A percentile compares a stretch with the other conserved stretches of the same genome.
Evolutionary conservation across 2,113 vertebrate genomes (phyloP).

Genomic region (Hippocampus mohnikei): DNA sequence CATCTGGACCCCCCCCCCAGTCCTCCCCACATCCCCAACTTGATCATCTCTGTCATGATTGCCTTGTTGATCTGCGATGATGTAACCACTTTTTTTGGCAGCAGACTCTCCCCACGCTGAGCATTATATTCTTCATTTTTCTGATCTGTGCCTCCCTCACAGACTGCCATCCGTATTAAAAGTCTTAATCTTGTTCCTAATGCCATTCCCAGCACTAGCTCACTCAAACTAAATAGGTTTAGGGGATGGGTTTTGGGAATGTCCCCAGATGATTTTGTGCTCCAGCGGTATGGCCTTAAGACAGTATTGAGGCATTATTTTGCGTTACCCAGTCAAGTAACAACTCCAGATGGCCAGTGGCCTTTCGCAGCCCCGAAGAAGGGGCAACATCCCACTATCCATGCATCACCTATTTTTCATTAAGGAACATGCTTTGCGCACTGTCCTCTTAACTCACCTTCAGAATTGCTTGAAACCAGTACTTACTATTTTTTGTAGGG

Average conservation of each 20-base stretch:
- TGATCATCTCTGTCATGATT: constrained; percentile 59
- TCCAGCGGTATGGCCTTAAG: constrained; percentile 19
- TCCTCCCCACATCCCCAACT: constrained; percentile 43
- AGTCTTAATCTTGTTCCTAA: constrained; percentile 53
- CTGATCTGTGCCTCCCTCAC: constrained; percentile 38
- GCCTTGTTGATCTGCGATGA: constrained; percentile 60
- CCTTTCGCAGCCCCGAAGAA: constrained; percentile 2
- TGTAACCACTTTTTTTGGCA: constrained; percentile 64
- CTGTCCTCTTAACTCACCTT: too few species aligned
- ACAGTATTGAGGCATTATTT: constrained; percentile 1
- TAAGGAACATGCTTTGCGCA: not conserved
- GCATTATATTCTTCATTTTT: constrained; percentile 43
- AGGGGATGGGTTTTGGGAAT: constrained; percentile 25
- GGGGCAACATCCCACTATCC: not conserved
- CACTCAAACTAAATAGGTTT: constrained; percentile 22
- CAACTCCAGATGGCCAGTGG: not conserved
- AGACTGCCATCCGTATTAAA: constrained; percentile 16
- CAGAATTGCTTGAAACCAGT: not conserved
- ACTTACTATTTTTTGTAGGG: not conserved
- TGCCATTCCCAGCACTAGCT: constrained; percentile 36
- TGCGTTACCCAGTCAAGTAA: constrained; percentile 16
- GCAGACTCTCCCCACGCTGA: constrained; percentile 39
- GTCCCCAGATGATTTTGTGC: constrained; percentile 36
- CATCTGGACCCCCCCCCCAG: constrained; percentile 48
- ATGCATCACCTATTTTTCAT: not conserved